phyloP scores from a whole-genome alignment of 23 tunicate genomes.

The Styela plicata region DNA sequence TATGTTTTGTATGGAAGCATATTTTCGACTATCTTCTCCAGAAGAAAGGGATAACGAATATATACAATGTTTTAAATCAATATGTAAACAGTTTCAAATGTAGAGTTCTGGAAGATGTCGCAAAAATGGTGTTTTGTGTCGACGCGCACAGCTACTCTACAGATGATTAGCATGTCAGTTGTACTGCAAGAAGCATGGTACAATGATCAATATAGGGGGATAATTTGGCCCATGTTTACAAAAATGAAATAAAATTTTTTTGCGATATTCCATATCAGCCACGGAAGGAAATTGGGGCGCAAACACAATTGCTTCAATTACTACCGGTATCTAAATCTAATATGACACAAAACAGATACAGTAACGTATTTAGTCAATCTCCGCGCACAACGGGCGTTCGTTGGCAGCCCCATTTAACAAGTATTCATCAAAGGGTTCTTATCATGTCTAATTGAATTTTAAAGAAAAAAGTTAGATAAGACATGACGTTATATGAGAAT shows the following conservation, averaged over 20 bases:
- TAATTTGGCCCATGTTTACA: no score
- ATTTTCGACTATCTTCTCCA: neutral
- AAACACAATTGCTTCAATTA: no score
- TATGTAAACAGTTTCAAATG: neutral
- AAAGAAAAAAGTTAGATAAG: neutral
- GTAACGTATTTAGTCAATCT: neutral
- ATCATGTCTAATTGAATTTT: neutral
- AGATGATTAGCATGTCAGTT: no score
- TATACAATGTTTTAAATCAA: neutral
- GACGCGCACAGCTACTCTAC: no score
- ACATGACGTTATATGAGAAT: neutral
- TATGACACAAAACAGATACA: neutral
- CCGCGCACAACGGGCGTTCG: neutral
- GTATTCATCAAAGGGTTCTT: neutral
- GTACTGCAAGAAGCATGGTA: no score
- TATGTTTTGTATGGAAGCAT: neutral
- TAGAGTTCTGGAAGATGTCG: neutral
- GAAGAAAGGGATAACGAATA: no score
- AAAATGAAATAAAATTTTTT: no score
- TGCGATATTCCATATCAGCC: no score
- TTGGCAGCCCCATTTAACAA: neutral
- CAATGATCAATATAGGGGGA: no score
- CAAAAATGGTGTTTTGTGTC: neutral
- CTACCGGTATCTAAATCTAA: no score
- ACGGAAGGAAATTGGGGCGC: no score